Base-by-base conservation (phyloP, 2,797 vertebrate genomes). In the Takifugu ocellatus region DNA sequence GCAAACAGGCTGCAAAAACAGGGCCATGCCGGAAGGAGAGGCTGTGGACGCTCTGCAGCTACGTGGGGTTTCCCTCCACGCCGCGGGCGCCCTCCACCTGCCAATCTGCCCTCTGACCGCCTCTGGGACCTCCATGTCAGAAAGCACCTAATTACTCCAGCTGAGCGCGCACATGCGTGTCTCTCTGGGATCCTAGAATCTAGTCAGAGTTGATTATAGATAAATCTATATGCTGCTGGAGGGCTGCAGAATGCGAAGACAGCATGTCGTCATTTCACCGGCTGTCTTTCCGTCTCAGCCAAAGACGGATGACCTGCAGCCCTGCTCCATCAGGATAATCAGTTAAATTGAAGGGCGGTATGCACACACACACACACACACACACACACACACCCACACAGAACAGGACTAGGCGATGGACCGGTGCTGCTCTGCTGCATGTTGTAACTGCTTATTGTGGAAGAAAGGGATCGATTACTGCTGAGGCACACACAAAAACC, bases 391-490 rank as follows among this genome's bases (percentile, higher is more conserved):
- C 26, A 49, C 25, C 44, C 36, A 26, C 62, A 31, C 33, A 26
- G 12, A 51, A 6, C 29, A 31, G 9, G 29, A 31, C 29, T 31
- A 8, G 71, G 81, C 77, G 5, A 81, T 80, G 52, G 54, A 57
- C 46, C 27, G 42, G 21, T 50, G 43, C 57, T 56, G 53, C 51
- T 17, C 47, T 49, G 59, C 59, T 52, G 46, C 64, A 29, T 47
- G 49, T 60, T 47, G 64, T 60, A 46, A 49, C 49, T 25, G 45
- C 15, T 56, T 56, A 9, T 45, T 45, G 17, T n/a, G 17, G 17
- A 44, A 10, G 55, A 59, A 51, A 45, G 33, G 47, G 62, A 84
- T 85, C 66, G 58, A 84, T 88, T 80, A 73, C 47, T 83, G 81
- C 81, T 84, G 76, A 80, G 64, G 67, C 59, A 63, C 29, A 74